Percentiles rank a stretch among this genome's conserved stretches.
Evolutionary conservation across 2,113 vertebrate genomes (phyloP).

Genomic region (Eolophus roseicapilla): DNA sequence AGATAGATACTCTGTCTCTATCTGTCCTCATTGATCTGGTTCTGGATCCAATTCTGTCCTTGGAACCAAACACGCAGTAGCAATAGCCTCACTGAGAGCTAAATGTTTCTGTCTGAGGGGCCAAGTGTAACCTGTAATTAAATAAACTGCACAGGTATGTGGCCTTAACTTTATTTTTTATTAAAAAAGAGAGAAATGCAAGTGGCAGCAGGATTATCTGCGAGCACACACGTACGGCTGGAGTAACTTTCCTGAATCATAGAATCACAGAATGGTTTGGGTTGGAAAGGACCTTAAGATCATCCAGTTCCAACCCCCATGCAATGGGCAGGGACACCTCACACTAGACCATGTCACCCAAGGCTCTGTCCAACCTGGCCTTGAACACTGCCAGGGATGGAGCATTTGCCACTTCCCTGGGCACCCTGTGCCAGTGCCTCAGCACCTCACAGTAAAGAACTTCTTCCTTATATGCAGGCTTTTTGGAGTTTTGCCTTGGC

Average conservation of each 20-base stretch:
- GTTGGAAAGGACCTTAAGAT: not conserved
- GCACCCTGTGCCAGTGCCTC: not conserved
- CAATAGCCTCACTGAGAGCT: not conserved
- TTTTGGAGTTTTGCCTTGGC: not conserved
- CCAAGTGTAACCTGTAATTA: not conserved
- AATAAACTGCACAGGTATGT: not conserved
- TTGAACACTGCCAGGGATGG: not conserved
- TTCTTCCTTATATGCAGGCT: not conserved
- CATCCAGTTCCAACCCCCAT: not conserved
- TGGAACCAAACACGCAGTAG: not conserved
- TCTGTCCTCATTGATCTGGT: not conserved
- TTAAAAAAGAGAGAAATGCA: not conserved
- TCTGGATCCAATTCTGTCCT: not conserved
- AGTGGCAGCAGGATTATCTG: not conserved
- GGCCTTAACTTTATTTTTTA: not conserved
- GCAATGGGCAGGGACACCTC: not conserved
- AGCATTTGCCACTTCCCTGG: not conserved
- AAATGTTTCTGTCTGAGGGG: not conserved
- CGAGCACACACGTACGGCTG: not conserved
- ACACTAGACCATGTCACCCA: not conserved
- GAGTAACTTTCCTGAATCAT: rapidly evolving
- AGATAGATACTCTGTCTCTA: not conserved
- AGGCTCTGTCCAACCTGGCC: not conserved
- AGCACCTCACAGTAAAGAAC: not conserved
- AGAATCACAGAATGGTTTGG: not conserved